Conservation (phyloP, 2,797 vertebrate genomes). For the Sphenopsis melanotis region DNA sequence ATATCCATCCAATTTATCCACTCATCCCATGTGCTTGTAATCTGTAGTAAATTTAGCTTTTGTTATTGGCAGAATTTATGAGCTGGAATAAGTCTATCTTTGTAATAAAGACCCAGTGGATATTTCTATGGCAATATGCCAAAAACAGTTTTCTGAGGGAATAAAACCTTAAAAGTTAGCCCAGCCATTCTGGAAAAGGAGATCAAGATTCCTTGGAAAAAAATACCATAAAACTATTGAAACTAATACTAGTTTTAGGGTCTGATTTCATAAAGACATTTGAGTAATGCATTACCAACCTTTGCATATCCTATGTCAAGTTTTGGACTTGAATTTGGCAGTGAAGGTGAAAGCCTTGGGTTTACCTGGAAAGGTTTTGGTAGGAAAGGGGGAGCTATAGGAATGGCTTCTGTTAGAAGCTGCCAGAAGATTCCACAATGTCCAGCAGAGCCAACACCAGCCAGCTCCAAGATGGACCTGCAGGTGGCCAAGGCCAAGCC, state of each 20-base stretch:
- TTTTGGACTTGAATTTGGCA: neutral
- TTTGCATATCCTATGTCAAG: neutral
- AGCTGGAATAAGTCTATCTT: neutral
- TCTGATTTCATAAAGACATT: neutral
- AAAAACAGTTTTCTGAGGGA: neutral
- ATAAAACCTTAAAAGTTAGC: neutral
- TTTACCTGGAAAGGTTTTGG: neutral
- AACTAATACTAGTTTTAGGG: neutral
- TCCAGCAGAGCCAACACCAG: neutral
- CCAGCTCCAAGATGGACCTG: accelerated
- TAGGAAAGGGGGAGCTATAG: neutral
- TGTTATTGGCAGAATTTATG: neutral
- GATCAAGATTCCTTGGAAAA: neutral
- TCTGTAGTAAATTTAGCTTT: neutral
- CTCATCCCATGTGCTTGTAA: neutral
- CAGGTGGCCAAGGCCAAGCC: neutral
- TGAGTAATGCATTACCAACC: neutral
- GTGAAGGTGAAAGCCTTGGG: neutral
- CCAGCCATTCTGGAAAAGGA: neutral
- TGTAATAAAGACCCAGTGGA: neutral
- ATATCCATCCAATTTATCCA: neutral
- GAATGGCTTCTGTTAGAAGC: neutral
- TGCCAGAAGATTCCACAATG: neutral
- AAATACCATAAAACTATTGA: neutral
- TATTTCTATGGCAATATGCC: neutral